phyloP scores from a whole-genome alignment of 2,797 vertebrate species.

The Hydrolagus colliei region DNA sequence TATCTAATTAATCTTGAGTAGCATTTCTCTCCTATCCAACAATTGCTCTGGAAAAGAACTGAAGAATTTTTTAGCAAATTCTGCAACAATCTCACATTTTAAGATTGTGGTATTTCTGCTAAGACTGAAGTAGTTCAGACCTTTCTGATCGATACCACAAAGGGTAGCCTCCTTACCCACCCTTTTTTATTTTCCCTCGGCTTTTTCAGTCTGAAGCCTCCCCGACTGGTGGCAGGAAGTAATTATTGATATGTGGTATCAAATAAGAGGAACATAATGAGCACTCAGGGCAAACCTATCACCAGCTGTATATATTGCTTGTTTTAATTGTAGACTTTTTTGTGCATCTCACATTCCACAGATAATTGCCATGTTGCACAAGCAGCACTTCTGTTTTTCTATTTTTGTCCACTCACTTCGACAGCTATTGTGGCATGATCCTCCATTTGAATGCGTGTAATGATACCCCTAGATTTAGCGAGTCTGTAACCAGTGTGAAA shows the following conservation, averaged over 20 bases:
- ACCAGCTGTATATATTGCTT: constrained; percentile 32
- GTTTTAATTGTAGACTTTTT: constrained; percentile 35
- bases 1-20: too few species aligned
- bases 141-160: too few species aligned
- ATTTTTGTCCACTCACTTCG: background rate
- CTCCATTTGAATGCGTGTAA: constrained; percentile 5
- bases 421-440: background rate
- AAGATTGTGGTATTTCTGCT: too few species aligned
- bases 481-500: background rate
- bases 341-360: constrained; percentile 31
- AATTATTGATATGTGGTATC: constrained; percentile 18
- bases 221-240: constrained; percentile 12
- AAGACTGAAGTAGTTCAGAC: too few species aligned
- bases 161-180: too few species aligned
- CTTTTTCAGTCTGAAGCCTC: too few species aligned
- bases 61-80: too few species aligned
- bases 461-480: background rate
- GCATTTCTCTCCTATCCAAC: too few species aligned
- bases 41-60: too few species aligned
- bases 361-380: background rate
- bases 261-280: constrained; percentile 27
- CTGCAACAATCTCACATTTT: too few species aligned
- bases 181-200: too few species aligned
- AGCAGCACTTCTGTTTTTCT: constrained; percentile 17
- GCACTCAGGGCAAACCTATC: constrained; percentile 27